Evolutionary conservation across 2,113 vertebrate genomes (phyloP).

Genomic region (Megaleporinus macrocephalus): DNA sequence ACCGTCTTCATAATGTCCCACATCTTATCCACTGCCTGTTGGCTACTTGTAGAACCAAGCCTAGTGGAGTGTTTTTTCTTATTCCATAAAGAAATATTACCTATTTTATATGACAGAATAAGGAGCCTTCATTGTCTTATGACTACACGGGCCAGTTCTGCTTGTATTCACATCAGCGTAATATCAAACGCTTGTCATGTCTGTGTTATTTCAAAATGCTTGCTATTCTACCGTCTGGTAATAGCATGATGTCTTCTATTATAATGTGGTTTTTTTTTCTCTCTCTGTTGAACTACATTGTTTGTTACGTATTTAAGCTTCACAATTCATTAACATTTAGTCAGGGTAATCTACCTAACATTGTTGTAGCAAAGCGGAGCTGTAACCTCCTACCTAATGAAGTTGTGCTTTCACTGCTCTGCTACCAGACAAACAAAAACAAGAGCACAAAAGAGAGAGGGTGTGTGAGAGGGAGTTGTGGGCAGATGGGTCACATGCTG

Average conservation of each 20-base stretch:
- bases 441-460: constrained; percentile 78
- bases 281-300: constrained; percentile 3
- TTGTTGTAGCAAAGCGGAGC: constrained; percentile 67
- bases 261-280: neutral
- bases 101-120: constrained; percentile 1
- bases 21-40: constrained; percentile 53
- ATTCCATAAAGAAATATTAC: constrained; percentile 31
- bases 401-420: constrained; percentile 72
- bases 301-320: constrained; percentile 11
- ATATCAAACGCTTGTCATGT: neutral
- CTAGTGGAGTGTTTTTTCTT: constrained; percentile 12
- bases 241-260: neutral
- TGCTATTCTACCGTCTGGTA: neutral
- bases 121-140: neutral
- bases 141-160: constrained; percentile 6
- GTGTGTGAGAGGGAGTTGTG: constrained; percentile 77
- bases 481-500: constrained; percentile 86
- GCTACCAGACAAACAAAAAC: constrained; percentile 82
- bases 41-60: constrained; percentile 21
- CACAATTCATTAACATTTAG: constrained; percentile 33
- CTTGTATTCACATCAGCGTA: constrained; percentile 26
- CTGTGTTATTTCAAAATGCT: neutral
- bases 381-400: constrained; percentile 79
- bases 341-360: constrained; percentile 49
- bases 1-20: constrained; percentile 69